Evolutionary conservation across 2,113 vertebrate species (phyloP), one percentile per base, ranked within the genome.

Genomic region (Stomatorhinus ivindoensis): DNA sequence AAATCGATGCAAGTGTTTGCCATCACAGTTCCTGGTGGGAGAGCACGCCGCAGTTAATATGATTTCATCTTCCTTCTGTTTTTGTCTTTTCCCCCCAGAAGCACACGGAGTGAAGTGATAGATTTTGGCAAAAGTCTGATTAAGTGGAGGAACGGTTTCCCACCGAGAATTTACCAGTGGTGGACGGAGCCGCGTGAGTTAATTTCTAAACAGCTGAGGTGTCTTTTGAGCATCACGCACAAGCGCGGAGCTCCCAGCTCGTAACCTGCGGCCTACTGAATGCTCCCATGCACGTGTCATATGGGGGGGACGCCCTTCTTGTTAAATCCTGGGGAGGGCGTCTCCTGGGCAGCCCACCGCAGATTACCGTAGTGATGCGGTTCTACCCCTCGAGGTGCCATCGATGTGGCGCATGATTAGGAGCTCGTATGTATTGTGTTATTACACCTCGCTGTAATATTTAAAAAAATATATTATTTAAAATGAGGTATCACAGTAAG

Each of bases 1-100:
- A 92, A 93, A 95, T 94, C 93, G 93, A 94, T 94, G 92, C 91
- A 93, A 93, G 93, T 93, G 93, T 93, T 93, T 93, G 92, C 94
- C 94, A 93, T 93, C 92, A 90, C 90, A 65, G 88, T 91, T 93
- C 92, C 93, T 94, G 92, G 91, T 93, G 94, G 94, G 93, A 94
- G 93, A 94, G 94, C 93, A 93, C 92, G 89, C 90, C 85, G 92
- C 35, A 91, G 93, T 95, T 93, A 93, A 89, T 73, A 76, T 89
- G 88, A 76, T 88, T 88, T 88, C 44, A 31, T 88, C 46, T 88
- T 42, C 13, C 46, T 80, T 39, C 61, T 39, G 44, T 51, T 93
- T 65, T 48, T 55, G 87, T 91, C 89, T 89, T 31, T 90, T 42
- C 69, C 85, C 47, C 85, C 84, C 88, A 48, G 31, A 82, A 46